Base-by-base conservation (phyloP, 2,888 invertebrate species). In the Oxystoma pomonae region DNA sequence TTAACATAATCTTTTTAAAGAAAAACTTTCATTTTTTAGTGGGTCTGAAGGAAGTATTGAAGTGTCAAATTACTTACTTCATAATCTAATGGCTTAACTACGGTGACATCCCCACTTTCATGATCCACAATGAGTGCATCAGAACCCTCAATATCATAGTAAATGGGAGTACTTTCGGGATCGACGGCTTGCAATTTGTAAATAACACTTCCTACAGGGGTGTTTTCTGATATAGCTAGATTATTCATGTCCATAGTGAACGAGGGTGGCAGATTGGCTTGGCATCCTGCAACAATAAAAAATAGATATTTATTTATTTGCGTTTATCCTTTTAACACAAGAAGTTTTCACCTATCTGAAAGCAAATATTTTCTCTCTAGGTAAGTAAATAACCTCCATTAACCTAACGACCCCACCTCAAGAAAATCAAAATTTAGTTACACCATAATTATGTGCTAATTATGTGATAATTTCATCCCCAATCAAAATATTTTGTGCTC, bases 111-210 rank as follows among this genome's bases (percentile, higher is more conserved):
- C 9, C 95, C 95, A 1, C 90, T 88, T 55, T 83, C 82, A 12
- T 90, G 83, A 78, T 95, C 85, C 9, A 94, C 94, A 66, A 84
- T 83, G 72, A 95, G 89, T 75, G 90, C 86, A 78, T 94, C 92
- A 1, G 94, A 93, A 20, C 93, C 92, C 66, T 89, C 86, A 63
- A 92, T 83, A 59, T 90, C 89, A 77, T 83, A 87, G 72, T 85
- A 85, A 64, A 92, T 86, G 51, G 87, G 85, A 35, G 90, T 85
- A 56, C 89, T 89, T 76, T 94, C 94, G 0, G 94, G 94, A 82
- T 95, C 94, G 51, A 85, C 84, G 5, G 91, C 94, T 75, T 89
- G 86, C 59, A 95, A 81, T 16, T 82, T 88, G 80, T 90, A 92
- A n/a, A 95, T 90, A 1, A 88, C 82, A 3, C 87, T 84, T 0